phyloP scores from a whole-genome alignment of 1,140 invertebrate species.

The Saccostrea cuccullata region DNA sequence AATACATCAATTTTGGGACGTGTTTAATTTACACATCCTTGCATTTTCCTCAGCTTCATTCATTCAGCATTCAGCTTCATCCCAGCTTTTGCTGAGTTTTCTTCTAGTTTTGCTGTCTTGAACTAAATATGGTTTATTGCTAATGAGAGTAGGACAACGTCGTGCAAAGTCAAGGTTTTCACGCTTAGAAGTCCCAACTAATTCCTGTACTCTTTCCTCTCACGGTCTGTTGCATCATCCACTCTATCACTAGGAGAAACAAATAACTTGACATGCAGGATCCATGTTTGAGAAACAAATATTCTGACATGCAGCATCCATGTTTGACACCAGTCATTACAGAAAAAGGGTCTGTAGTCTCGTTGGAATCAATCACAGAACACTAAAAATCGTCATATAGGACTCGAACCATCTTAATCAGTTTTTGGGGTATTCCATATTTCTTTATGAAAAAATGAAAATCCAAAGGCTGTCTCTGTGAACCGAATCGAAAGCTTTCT shows the following conservation, averaged over 20 bases:
- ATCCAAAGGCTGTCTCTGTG: no score
- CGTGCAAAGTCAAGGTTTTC: background rate
- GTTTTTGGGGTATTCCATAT: no score
- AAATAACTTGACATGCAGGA: background rate
- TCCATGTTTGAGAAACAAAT: no score
- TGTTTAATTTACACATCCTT: no score
- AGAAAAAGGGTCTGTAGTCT: background rate
- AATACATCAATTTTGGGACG: no score
- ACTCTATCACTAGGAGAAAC: background rate
- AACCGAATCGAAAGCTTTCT: no score
- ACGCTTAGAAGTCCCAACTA: background rate
- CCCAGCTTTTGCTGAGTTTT: no score
- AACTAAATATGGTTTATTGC: no score
- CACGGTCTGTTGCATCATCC: background rate
- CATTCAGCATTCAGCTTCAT: no score
- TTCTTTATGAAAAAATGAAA: no score
- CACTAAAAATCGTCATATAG: background rate
- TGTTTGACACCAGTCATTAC: constrained; percentile 6
- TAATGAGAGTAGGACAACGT: background rate
- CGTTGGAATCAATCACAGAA: background rate
- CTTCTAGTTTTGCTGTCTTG: no score
- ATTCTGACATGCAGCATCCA: background rate
- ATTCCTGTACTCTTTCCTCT: background rate
- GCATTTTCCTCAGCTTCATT: no score
- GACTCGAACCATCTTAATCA: background rate